Evolutionary conservation across 2,113 vertebrate genomes (phyloP).

Genomic region (Hippocampus guttulatus): DNA sequence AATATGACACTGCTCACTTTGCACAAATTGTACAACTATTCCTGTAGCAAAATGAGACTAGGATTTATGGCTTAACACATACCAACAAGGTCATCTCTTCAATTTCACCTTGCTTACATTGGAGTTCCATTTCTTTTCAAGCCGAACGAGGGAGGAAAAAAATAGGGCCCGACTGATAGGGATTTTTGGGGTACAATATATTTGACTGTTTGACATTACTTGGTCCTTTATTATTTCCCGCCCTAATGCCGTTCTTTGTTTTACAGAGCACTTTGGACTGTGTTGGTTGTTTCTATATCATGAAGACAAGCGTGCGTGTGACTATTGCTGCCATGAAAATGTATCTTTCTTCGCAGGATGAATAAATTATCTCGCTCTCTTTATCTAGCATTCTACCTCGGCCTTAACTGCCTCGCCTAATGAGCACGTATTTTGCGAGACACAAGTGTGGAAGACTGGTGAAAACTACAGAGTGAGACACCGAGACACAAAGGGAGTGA

Average conservation of each 20-base stretch:
- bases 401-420: background rate
- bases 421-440: background rate
- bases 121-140: background rate
- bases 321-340: background rate
- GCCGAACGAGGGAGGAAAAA: too few relatives aligned
- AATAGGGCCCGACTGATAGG: too few relatives aligned
- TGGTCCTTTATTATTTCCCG: background rate
- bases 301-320: background rate
- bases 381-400: background rate
- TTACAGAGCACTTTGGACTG: background rate
- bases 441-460: background rate
- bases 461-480: background rate
- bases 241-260: background rate
- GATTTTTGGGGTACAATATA: too few relatives aligned
- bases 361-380: background rate
- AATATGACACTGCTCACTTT: too few relatives aligned
- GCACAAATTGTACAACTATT: too few relatives aligned
- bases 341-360: background rate
- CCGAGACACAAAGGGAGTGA: background rate
- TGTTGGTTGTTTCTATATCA: background rate
- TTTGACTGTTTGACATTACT: too few relatives aligned
- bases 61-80: background rate
- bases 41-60: too few relatives aligned
- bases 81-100: background rate
- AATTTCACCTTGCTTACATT: too few relatives aligned